phyloP scores from a whole-genome alignment of 2,113 vertebrate species.

The Dromas ardeola region DNA sequence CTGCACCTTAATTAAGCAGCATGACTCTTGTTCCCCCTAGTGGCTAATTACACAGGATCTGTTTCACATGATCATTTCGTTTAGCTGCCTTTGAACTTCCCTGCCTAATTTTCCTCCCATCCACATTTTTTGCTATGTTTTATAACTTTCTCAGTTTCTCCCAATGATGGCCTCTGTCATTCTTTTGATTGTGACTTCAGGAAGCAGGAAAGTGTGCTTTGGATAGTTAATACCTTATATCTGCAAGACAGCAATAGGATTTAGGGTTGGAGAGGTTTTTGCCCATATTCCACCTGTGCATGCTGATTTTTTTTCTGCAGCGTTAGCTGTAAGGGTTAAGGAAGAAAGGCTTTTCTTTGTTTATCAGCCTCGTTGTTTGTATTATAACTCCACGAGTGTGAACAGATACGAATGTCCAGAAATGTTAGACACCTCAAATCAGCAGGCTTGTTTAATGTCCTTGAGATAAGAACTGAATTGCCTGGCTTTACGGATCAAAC shows the following conservation, averaged over 20 bases:
- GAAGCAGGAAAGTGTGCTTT: background rate
- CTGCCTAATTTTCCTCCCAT: background rate
- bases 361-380: background rate
- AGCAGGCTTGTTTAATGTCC: background rate
- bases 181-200: background rate
- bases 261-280: background rate
- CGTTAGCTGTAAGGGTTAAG: background rate
- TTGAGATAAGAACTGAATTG: conserved; percentile 19
- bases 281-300: background rate
- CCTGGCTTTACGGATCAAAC: background rate
- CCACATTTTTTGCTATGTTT: background rate
- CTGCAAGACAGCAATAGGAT: background rate
- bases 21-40: conserved; percentile 59
- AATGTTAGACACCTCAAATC: background rate
- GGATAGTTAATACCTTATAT: background rate
- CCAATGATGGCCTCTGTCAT: background rate
- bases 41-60: conserved; percentile 16
- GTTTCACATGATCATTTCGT: background rate
- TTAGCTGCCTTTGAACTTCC: background rate
- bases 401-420: background rate
- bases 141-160: background rate
- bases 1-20: conserved; percentile 38
- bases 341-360: background rate
- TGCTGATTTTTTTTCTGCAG: background rate
- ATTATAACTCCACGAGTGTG: background rate